Evolutionary conservation across 1,140 invertebrate species (phyloP).

Genomic region (Gonatopus flavifemur): DNA sequence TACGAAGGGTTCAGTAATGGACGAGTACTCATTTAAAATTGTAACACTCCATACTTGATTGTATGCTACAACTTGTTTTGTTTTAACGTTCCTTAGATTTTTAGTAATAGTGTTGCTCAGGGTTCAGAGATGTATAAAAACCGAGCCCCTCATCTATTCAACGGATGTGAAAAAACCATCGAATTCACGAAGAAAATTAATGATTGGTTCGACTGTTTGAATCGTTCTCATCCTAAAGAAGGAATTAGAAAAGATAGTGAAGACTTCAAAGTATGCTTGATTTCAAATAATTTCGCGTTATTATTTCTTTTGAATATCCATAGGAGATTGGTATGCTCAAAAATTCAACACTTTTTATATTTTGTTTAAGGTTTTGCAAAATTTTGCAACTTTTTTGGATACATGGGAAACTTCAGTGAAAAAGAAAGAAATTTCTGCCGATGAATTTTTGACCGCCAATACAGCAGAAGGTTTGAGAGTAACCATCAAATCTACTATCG

Average conservation of each 20-base stretch:
- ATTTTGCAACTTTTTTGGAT: not conserved
- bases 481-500: not conserved
- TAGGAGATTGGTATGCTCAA: too few relatives aligned
- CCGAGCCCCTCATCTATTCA: constrained; percentile 2
- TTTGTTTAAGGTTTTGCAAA: not conserved
- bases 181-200: constrained; percentile 20
- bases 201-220: constrained; percentile 25
- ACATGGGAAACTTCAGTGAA: not conserved
- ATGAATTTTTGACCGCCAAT: not conserved
- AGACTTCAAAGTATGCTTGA: constrained; percentile 16
- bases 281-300: too few relatives aligned
- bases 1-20: too few relatives aligned
- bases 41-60: too few relatives aligned
- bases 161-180: constrained; percentile 20
- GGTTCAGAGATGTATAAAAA: constrained; percentile 21
- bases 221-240: constrained; percentile 21
- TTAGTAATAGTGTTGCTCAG: constrained; percentile 20
- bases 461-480: not conserved
- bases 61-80: too few relatives aligned
- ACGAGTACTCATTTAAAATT: too few relatives aligned
- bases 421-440: not conserved
- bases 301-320: too few relatives aligned
- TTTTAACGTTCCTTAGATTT: constrained; percentile 17
- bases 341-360: too few relatives aligned
- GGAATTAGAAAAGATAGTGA: constrained; percentile 15